Evolutionary conservation across 1,140 invertebrate species (phyloP), one percentile per base, ranked within the genome.

Genomic region (Procambarus virginalis): DNA sequence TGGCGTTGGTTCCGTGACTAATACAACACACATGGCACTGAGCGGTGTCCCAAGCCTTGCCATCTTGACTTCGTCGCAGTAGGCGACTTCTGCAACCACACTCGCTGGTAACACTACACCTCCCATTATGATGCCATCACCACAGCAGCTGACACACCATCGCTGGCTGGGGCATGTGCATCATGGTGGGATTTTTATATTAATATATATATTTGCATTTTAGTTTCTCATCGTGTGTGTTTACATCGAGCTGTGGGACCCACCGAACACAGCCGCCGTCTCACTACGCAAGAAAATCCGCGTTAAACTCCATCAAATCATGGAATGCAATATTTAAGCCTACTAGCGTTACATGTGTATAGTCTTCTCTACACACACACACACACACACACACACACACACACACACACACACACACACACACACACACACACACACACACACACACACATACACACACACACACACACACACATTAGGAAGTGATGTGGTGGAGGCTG

Each of bases 11-110:
- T 77, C 80, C 86, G 51, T 89, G 86, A 89, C 86, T 89, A 89
- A 89, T 89, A 80, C 70, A 83, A 89, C 80, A 80, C 86, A 89
- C 80, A 89, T 89, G 86, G 86, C 70, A 55, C 48, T 84, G 68
- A 10, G 75, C 70, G 46, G 76, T 78, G 85, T 87, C 78, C 85
- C 60, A 51, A 87, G 49, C 46, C 85, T 60, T 58, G 77, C 64
- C 64, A 58, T 81, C 85, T 73, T 87, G 85, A 49, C 85, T 87
- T 87, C 85, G 34, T 46, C 78, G 8, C 22, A 68, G 9, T 3
- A 12, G 51, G 58, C 58, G 46, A 68, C 80, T 34, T 81, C 3
- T 60, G 55, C 5, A 14, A 34, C 45, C 51, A 81, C 79, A 81
- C 79, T 81, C 60, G 79, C 79, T 60, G 79, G 79, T 81, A 81